Percentiles rank a stretch among this genome's conserved stretches.
phyloP scores from a whole-genome alignment of 2,888 invertebrate species.

The Pyrgus malvae region DNA sequence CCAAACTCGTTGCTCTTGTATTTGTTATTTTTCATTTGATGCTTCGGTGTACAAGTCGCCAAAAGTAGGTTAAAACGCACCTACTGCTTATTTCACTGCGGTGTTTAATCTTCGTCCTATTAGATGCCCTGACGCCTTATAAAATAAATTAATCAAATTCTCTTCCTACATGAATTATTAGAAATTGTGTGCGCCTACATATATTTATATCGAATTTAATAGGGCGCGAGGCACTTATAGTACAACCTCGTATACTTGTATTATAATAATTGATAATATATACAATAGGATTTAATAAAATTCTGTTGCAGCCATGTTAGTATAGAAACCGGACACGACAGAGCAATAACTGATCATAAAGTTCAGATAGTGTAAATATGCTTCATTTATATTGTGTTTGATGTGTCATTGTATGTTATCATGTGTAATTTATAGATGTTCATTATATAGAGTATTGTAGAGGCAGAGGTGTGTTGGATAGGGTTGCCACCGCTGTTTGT shows the following conservation, averaged over 20 bases:
- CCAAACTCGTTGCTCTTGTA: too few relatives aligned
- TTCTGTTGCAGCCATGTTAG: conserved; percentile 15
- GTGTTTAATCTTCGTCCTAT: conserved; percentile 1
- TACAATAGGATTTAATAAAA: conserved; percentile 12
- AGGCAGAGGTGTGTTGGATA: conserved; percentile 47
- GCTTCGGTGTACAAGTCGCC: neutral
- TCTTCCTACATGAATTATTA: conserved; percentile 14
- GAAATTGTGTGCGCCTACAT: conserved; percentile 26
- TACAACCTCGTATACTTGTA: conserved; percentile 22
- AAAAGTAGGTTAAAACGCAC: neutral
- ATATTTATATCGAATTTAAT: conserved; percentile 29
- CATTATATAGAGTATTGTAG: conserved; percentile 38
- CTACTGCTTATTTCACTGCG: neutral
- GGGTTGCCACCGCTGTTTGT: conserved; percentile 62
- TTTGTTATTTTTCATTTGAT: neutral
- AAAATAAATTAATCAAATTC: conserved; percentile 3
- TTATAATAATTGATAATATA: conserved; percentile 20
- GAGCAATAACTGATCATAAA: conserved; percentile 39
- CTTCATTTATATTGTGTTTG: conserved; percentile 39
- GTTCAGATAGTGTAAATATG: conserved; percentile 42
- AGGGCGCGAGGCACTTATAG: conserved; percentile 20
- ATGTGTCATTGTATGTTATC: conserved; percentile 37
- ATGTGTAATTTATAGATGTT: conserved; percentile 46
- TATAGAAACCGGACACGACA: conserved; percentile 11
- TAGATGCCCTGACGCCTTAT: conserved; percentile 4